A percentile compares a stretch with the other conserved stretches of the same genome.
Evolutionary conservation across 1,140 invertebrate genomes (phyloP).

Genomic region (Paraescarpia echinospica): DNA sequence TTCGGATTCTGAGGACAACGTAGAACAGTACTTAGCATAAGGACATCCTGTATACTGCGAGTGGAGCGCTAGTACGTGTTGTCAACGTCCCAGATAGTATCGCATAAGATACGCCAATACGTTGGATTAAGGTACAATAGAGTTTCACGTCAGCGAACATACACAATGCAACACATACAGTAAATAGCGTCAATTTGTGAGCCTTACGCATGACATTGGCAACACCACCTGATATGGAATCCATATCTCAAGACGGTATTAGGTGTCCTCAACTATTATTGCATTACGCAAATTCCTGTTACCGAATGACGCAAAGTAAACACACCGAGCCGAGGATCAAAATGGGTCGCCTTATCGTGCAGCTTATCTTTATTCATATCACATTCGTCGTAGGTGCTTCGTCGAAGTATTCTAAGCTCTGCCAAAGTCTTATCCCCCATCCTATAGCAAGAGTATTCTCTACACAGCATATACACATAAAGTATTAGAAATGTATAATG

Average conservation of each 20-base stretch:
- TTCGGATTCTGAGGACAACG: too few relatives aligned
- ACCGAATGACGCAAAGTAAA: neutral
- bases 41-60: too few relatives aligned
- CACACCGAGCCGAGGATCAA: neutral
- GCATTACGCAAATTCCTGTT: neutral
- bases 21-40: too few relatives aligned
- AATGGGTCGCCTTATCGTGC: neutral
- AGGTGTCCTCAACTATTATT: neutral
- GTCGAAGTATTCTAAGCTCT: too few relatives aligned
- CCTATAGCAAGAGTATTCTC: neutral
- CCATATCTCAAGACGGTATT: neutral
- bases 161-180: neutral
- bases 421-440: neutral
- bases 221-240: neutral
- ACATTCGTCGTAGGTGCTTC: too few relatives aligned
- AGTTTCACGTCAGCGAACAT: neutral
- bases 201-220: neutral
- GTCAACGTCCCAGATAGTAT: too few relatives aligned
- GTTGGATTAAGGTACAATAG: too few relatives aligned
- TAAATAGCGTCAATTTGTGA: neutral
- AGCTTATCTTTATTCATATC: neutral
- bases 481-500: neutral
- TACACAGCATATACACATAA: neutral
- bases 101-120: too few relatives aligned
- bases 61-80: too few relatives aligned